Evolutionary conservation across 1,140 invertebrate genomes (phyloP), one percentile per base, ranked within the genome.

Genomic region (Polyergus mexicanus): DNA sequence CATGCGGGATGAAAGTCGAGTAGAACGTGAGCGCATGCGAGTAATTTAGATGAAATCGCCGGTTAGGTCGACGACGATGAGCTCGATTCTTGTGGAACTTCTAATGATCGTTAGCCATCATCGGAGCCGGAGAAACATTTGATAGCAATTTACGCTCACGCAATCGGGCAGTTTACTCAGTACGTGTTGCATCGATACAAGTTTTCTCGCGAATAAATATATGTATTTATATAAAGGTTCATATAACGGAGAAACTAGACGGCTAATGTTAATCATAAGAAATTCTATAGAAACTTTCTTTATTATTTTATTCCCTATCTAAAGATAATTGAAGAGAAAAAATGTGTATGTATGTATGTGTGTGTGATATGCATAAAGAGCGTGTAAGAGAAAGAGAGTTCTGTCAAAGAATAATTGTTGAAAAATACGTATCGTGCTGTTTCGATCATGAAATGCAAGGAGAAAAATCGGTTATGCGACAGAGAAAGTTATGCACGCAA

Each of bases 401-500:
- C 38, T 32, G 19, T 51, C n/a, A 22, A 22, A 38, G 47, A 63
- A 38, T 66, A 78, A 38, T 66, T 51, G 10, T 7, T 3, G 4
- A 22, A 8, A 80, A 71, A 71, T 3, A 8, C 25, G 11, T 8
- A 62, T 65, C 28, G 5, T n/a, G n/a, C 8, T 8, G 16, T 69
- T 69, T 68, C 22, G 22, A 77, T 44, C 16, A 35, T 16, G 22
- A 56, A n/a, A 25, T n/a, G 13, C 28, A 66, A 81, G 68, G 44
- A 60, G 54, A 81, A 81, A 86, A 86, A 75, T 88, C 54, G 41
- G n/a, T 69, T 44, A 72, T 7, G 56, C 19, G 60, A 65, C 56
- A 47, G 84, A 88, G 87, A 89, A 88, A 88, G 87, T 88, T 16
- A 25, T 19, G 41, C 25, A 28, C 8, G 32, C 38, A 13, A 10